These are phyloP conservation scores for Cryptus viduatorius DNA, from an alignment of 2,888 invertebrate species.

Conservation along the genomic window DNA sequence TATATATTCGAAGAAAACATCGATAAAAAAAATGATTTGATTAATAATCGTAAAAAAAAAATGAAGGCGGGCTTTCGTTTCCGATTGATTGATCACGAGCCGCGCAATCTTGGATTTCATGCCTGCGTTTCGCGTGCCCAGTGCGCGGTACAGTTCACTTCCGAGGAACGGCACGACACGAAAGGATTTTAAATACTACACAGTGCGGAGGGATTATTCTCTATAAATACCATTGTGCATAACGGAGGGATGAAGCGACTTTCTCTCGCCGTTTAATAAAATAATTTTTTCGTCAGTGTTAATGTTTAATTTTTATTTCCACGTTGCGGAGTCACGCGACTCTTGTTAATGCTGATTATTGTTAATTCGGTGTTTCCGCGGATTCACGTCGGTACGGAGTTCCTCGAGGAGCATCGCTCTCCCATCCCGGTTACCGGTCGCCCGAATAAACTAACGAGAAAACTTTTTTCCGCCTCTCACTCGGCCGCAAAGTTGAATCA, in stretches of 20 bases:
- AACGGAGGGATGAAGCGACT: neutral
- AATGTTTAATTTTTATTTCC: too few species aligned
- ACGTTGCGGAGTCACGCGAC: too few species aligned
- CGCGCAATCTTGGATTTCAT: neutral
- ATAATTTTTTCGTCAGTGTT: neutral
- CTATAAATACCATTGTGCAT: neutral
- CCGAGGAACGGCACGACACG: neutral
- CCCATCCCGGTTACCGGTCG: neutral
- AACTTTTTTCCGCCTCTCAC: conserved; percentile 9
- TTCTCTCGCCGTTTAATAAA: neutral
- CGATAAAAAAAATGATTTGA: neutral
- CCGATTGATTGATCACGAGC: conserved; percentile 19
- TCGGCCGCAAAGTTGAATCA: neutral
- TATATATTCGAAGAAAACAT: neutral
- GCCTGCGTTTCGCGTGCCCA: too few species aligned
- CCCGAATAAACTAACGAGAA: conserved; percentile 11
- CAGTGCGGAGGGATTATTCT: conserved; percentile 3
- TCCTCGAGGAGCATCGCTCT: neutral
- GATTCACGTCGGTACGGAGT: too few species aligned
- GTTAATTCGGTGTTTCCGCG: too few species aligned
- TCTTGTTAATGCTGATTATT: too few species aligned
- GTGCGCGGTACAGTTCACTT: too few species aligned
- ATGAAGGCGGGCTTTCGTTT: conserved; percentile 46
- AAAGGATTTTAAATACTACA: conserved; percentile 18
- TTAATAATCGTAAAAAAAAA: neutral